Base-by-base conservation (phyloP, 2,797 vertebrate species). In the Enteromius paludinosus region DNA sequence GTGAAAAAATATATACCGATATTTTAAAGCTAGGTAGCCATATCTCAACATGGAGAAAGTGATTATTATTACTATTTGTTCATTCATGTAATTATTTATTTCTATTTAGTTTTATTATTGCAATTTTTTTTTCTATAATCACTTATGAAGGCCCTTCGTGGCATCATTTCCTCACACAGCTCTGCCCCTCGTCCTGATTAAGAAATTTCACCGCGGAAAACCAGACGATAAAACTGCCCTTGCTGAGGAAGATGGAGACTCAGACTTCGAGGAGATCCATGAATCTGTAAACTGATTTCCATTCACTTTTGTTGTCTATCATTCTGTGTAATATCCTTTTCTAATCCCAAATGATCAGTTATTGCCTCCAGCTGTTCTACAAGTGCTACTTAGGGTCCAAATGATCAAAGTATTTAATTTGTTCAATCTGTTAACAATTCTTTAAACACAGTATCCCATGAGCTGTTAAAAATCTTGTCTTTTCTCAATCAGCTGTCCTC, bases 171-270 rank as follows among this genome's bases (percentile, higher is more conserved):
- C 35, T 82, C 23, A 45, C 28, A 0, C 84, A 95, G 95, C 93
- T 0, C 90, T 95, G 59, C 94, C 94, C 10, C 89, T 93, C 61
- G 84, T 93, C 73, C 90, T 94, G 84, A 84, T 91, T 52, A 95
- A 92, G 66, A 88, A 70, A 47, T 88, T 92, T 72, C 87, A 91
- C 25, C 90, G 56, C 47, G 87, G 83, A 41, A 68, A 43, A 41
- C 59, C 83, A 1, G 38, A 0, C 1, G 87, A 90, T 78, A 90
- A 72, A 81, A 82, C 86, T 0, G 84, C 85, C 0, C 89, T 89
- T 28, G 38, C 85, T 0, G 87, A 93, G 25, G 89, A 88, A 3
- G 91, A 93, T 61, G 89, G 45, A 0, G 87, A 92, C 52, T 93
- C 89, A 0, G 92, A 92, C 85, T 90, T 91, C 71, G 93, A 94